Conservation (phyloP, 2,888 invertebrate genomes). For the Spisula solida region DNA sequence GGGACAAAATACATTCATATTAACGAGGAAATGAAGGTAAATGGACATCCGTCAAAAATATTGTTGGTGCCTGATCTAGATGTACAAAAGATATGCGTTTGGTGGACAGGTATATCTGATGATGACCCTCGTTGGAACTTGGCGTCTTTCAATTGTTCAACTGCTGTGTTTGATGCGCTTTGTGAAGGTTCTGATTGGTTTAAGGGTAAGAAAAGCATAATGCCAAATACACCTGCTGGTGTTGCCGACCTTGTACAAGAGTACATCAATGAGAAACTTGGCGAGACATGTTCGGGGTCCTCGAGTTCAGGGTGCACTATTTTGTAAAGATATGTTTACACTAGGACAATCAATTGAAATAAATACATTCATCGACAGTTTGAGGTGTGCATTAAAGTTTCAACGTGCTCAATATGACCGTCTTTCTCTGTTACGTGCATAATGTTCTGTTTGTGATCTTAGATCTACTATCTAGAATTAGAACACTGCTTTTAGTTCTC, state of each 20-base stretch:
- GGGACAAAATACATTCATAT: background rate
- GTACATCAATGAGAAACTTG: background rate
- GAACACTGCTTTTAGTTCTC: too few species aligned
- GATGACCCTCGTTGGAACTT: background rate
- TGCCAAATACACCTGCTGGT: background rate
- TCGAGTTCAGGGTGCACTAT: background rate
- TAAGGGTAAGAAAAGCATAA: background rate
- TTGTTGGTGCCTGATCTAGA: background rate
- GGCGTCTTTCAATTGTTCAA: background rate
- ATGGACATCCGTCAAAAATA: background rate
- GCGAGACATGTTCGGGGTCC: background rate
- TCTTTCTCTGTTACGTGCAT: background rate
- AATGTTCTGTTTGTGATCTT: too few species aligned
- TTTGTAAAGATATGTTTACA: background rate
- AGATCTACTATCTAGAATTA: too few species aligned
- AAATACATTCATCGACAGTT: background rate
- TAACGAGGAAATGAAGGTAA: background rate
- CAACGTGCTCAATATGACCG: background rate
- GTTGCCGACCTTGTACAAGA: background rate
- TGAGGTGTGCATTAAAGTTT: background rate
- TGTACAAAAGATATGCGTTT: background rate
- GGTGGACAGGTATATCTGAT: background rate
- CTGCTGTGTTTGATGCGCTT: background rate
- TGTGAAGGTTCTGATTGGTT: conserved; percentile 15
- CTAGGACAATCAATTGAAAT: background rate